A percentile compares a stretch with the other conserved stretches of the same genome.
Evolutionary conservation across 2,888 invertebrate genomes (phyloP).

Genomic region (Anodontia alba): DNA sequence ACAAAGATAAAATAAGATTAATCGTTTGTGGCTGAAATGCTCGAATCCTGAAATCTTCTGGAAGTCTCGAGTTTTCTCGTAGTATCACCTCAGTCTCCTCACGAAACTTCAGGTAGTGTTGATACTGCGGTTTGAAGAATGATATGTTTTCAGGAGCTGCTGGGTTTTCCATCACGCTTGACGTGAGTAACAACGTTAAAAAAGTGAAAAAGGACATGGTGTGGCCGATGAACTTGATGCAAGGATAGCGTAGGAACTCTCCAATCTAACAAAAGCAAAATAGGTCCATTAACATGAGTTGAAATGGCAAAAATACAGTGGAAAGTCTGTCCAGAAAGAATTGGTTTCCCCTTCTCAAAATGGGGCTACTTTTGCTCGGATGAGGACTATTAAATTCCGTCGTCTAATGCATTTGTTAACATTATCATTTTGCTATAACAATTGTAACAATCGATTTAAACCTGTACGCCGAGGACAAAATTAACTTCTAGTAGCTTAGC

Average conservation of each 20-base stretch:
- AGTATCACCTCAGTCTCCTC: not conserved
- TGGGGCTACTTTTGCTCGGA: too few relatives aligned
- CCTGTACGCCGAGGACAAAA: too few relatives aligned
- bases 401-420: too few relatives aligned
- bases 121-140: slow-evolving; percentile 15
- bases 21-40: slow-evolving; percentile 68
- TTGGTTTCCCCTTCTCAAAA: too few relatives aligned
- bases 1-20: slow-evolving; percentile 67
- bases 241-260: slow-evolving; percentile 76
- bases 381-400: too few relatives aligned
- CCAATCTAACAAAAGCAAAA: slow-evolving; percentile 68
- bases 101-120: slow-evolving; percentile 4
- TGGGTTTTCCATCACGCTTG: slow-evolving; percentile 68
- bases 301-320: too few relatives aligned
- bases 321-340: too few relatives aligned
- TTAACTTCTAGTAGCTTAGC: too few relatives aligned
- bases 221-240: slow-evolving; percentile 81
- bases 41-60: slow-evolving; percentile 37
- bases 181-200: slow-evolving; percentile 76
- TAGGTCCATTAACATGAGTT: too few relatives aligned
- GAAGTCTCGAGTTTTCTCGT: not conserved
- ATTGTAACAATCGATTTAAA: too few relatives aligned
- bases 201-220: slow-evolving; percentile 80
- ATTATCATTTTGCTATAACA: too few relatives aligned
- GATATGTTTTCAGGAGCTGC: slow-evolving; percentile 34